These are phyloP conservation scores for Phyllostomus discolor DNA, from an alignment of 2,113 vertebrate species.

Conservation along the genomic window DNA sequence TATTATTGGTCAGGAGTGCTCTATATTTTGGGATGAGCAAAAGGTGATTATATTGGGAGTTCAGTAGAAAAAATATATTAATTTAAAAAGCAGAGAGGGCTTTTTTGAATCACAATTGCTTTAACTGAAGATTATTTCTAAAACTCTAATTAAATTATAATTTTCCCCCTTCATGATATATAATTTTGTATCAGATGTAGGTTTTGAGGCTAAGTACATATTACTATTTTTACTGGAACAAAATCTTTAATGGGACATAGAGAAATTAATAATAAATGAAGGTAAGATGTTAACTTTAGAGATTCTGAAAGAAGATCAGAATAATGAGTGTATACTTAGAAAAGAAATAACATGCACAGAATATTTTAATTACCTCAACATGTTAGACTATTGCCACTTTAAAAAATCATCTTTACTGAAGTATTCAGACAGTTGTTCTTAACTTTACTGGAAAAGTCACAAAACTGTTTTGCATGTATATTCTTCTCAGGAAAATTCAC, in stretches of 20 bases:
- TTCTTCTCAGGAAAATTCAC: not conserved
- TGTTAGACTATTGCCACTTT: not conserved
- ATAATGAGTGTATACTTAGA: conserved; percentile 18
- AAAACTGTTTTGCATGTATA: not conserved
- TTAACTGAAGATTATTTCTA: conserved; percentile 51
- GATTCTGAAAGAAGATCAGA: conserved; percentile 38
- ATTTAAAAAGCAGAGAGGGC: not conserved
- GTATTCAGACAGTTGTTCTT: not conserved
- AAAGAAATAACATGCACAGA: not conserved
- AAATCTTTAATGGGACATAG: conserved; percentile 38
- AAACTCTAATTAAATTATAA: conserved; percentile 29
- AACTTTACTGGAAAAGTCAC: not conserved
- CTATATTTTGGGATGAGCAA: not conserved
- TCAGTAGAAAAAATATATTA: not conserved
- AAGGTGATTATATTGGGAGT: not conserved
- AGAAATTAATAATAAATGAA: conserved; percentile 57
- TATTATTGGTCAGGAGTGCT: not conserved
- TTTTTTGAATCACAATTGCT: not conserved
- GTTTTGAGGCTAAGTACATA: conserved; percentile 41
- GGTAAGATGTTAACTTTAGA: conserved; percentile 26
- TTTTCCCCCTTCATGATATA: conserved; percentile 16
- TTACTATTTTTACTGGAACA: conserved; percentile 43
- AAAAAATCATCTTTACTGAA: conserved; percentile 22
- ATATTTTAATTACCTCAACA: conserved; percentile 47
- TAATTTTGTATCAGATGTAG: conserved; percentile 20